Percentiles rank a stretch among this genome's conserved stretches.
phyloP scores from a whole-genome alignment of 2,888 invertebrate species.

The Torymus tubicola region DNA sequence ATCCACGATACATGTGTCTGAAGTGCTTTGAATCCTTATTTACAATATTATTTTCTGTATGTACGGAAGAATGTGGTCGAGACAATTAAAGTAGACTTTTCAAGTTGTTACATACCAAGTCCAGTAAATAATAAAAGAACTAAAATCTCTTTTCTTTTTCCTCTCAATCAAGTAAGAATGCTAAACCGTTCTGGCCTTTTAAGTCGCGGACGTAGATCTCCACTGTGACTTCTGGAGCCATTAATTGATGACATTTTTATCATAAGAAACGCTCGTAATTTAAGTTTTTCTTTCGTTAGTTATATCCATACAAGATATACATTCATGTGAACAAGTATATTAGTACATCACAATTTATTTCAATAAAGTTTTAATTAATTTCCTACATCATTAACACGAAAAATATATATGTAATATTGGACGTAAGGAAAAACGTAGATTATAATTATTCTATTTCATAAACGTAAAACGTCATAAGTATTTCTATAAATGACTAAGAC shows the following conservation, averaged over 20 bases:
- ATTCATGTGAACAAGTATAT: background rate
- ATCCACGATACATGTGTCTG: background rate
- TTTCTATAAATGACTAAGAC: no score
- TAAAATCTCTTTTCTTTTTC: constrained; percentile 9
- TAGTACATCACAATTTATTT: background rate
- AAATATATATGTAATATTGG: background rate
- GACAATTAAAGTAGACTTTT: constrained; percentile 9
- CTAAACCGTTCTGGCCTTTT: constrained; percentile 29
- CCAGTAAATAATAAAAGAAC: constrained; percentile 29
- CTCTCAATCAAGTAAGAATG: constrained; percentile 37
- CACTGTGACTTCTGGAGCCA: background rate
- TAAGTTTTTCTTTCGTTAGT: no score
- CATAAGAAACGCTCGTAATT: background rate
- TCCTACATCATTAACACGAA: background rate
- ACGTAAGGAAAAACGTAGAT: no score
- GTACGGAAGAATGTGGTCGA: background rate
- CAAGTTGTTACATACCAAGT: background rate
- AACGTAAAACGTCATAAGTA: no score
- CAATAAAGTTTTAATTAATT: background rate
- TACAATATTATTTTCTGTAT: background rate
- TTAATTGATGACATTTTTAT: constrained; percentile 9
- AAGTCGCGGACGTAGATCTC: constrained; percentile 22
- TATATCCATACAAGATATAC: no score
- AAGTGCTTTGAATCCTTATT: background rate
- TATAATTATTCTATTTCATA: no score